A percentile compares a stretch with the other conserved stretches of the same genome.
phyloP scores from a whole-genome alignment of 2,888 invertebrate species.

The Hyposoter dolosus region DNA sequence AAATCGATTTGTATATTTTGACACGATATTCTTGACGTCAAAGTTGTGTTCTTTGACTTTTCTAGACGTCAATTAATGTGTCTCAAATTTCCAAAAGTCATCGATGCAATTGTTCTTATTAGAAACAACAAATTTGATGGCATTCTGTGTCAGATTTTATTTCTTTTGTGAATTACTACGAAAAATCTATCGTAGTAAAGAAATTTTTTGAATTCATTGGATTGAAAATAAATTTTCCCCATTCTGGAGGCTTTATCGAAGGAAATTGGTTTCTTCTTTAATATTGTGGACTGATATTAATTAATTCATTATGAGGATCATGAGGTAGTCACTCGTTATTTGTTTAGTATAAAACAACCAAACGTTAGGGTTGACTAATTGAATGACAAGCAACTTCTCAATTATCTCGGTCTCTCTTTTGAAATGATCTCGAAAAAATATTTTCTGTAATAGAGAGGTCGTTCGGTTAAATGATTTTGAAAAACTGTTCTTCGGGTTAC shows the following conservation, averaged over 20 bases:
- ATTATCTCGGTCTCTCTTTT: background rate
- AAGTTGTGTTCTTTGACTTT: background rate
- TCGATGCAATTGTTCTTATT: background rate
- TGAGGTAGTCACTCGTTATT: background rate
- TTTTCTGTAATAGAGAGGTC: background rate
- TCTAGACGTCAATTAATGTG: background rate
- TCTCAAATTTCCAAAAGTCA: background rate
- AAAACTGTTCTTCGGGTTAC: background rate
- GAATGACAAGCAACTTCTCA: background rate
- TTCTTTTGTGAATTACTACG: background rate
- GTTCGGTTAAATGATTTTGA: background rate
- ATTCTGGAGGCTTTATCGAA: background rate
- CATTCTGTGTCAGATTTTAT: background rate
- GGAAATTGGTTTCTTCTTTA: background rate
- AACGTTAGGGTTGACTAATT: slow-evolving; percentile 6
- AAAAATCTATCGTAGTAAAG: background rate
- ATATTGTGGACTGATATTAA: background rate
- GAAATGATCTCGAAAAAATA: too few relatives aligned
- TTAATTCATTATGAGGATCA: too few relatives aligned
- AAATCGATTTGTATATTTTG: background rate
- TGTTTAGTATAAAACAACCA: background rate
- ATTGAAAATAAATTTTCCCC: background rate
- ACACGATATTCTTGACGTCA: background rate
- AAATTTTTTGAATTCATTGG: background rate
- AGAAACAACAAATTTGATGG: background rate